phyloP scores from a whole-genome alignment of 2,113 vertebrate species.

The Microtus oregoni region DNA sequence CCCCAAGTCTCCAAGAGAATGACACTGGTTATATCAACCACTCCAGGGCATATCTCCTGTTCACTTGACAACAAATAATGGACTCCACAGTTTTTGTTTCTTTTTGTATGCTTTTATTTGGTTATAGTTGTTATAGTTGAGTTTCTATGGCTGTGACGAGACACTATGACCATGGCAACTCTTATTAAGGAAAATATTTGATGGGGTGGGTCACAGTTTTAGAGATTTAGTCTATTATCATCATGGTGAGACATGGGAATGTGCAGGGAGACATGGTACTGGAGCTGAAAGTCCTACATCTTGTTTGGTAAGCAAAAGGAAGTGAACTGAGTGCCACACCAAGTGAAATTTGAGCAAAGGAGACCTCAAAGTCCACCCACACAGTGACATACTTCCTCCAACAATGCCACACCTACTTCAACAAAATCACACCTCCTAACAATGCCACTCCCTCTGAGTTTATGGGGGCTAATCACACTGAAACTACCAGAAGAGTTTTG shows the following conservation, averaged over 20 bases:
- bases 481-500: not conserved
- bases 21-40: not conserved
- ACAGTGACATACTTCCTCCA: not conserved
- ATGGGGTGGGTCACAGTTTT: not conserved
- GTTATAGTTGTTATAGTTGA: not conserved
- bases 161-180: not conserved
- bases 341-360: not conserved
- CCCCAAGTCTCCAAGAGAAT: not conserved
- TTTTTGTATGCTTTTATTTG: not conserved
- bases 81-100: not conserved
- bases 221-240: not conserved
- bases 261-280: not conserved
- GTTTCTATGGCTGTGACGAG: not conserved
- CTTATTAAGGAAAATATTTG: not conserved
- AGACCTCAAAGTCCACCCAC: not conserved
- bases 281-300: not conserved
- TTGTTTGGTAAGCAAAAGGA: not conserved
- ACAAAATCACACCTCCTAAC: not conserved
- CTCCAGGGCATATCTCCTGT: not conserved
- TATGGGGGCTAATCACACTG: not conserved
- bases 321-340: not conserved
- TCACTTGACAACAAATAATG: not conserved
- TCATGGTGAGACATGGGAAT: not conserved
- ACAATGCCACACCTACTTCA: not conserved
- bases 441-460: not conserved